These are phyloP conservation scores for Sardinella longiceps DNA, from an alignment of 2,797 vertebrate genomes.

Conservation along the genomic window DNA sequence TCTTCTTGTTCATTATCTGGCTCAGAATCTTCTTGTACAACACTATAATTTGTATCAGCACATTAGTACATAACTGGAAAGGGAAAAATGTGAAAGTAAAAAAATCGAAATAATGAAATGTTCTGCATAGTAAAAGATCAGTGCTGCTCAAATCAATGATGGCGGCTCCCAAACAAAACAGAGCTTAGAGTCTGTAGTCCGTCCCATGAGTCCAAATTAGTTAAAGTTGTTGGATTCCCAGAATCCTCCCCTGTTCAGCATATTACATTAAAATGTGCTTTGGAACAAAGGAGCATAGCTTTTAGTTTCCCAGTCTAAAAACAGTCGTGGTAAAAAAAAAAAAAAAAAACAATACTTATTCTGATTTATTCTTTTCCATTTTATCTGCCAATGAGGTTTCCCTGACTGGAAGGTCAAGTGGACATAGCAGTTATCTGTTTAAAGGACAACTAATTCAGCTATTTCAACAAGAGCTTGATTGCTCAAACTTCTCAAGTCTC, in stretches of 20 bases:
- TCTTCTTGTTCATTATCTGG: neutral
- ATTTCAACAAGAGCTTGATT: no score
- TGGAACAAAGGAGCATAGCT: neutral
- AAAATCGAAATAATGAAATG: slow-evolving; percentile 16
- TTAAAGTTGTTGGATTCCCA: slow-evolving; percentile 35
- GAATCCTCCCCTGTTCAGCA: slow-evolving; percentile 27
- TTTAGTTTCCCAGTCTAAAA: neutral
- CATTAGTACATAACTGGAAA: neutral
- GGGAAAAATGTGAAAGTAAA: neutral
- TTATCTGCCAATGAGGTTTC: neutral
- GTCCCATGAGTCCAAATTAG: slow-evolving; percentile 41
- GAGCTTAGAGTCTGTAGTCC: neutral
- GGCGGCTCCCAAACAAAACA: slow-evolving; percentile 32
- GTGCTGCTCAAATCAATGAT: neutral
- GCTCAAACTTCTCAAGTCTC: no score
- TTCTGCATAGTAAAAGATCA: slow-evolving; percentile 18
- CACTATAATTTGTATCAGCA: neutral
- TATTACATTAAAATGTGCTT: neutral
- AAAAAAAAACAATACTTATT: slow-evolving; percentile 3
- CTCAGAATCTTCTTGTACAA: neutral
- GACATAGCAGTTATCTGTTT: neutral
- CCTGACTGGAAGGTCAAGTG: neutral
- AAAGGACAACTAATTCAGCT: no score
- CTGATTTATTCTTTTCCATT: neutral
- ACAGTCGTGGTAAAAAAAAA: slow-evolving; percentile 22